Evolutionary conservation across 2,888 invertebrate species (phyloP).

Genomic region (Cosmopolites sordidus): DNA sequence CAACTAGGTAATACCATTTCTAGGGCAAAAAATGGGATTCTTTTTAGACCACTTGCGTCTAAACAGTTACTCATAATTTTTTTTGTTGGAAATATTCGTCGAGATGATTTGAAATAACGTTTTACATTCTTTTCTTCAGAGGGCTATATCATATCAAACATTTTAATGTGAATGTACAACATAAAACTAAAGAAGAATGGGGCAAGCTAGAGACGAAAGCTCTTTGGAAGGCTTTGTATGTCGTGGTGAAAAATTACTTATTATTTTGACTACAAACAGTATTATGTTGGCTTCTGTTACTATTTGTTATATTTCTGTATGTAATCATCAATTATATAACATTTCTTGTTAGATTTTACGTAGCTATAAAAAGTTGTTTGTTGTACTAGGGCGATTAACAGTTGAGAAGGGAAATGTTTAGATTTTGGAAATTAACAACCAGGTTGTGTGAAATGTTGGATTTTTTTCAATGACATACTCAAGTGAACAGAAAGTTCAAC

Average conservation of each 20-base stretch:
- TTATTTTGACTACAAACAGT: not conserved
- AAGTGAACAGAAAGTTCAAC: too few species aligned
- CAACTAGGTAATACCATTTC: too few species aligned
- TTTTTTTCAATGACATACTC: too few species aligned
- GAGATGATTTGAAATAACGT: too few species aligned
- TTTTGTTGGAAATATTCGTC: too few species aligned
- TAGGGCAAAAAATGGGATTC: too few species aligned
- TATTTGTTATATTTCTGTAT: not conserved
- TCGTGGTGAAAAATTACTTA: conserved; percentile 5
- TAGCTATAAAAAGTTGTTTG: not conserved
- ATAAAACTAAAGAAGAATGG: conserved; percentile 15
- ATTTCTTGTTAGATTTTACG: not conserved
- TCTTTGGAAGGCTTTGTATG: conserved; percentile 18
- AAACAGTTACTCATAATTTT: too few species aligned
- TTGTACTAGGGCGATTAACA: too few species aligned
- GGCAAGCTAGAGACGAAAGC: conserved; percentile 17
- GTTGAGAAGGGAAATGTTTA: too few species aligned
- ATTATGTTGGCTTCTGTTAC: not conserved
- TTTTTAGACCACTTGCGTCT: too few species aligned
- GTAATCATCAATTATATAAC: not conserved
- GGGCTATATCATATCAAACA: conserved; percentile 15
- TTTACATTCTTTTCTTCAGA: conserved; percentile 10
- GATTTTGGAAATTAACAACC: too few species aligned
- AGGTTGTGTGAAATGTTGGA: too few species aligned
- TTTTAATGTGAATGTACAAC: conserved; percentile 13